Conservation (phyloP, 2,797 vertebrate species). For the Hemitrygon akajei region DNA sequence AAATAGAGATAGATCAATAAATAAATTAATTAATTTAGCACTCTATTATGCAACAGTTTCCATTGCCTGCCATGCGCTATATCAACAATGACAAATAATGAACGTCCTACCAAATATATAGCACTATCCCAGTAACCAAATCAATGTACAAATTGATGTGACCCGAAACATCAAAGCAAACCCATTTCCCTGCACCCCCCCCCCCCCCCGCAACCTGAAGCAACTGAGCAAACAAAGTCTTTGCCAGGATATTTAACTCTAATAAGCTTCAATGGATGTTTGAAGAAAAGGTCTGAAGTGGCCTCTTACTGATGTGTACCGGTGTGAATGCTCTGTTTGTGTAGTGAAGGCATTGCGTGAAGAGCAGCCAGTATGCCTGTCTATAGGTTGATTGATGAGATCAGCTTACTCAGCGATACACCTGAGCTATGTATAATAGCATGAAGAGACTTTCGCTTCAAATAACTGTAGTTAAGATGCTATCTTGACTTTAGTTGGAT, state of each 20-base stretch:
- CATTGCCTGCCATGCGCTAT: background rate
- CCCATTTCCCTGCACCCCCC: background rate
- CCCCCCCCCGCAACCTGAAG: constrained; percentile 11
- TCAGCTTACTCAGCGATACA: constrained; percentile 49
- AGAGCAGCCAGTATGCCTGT: background rate
- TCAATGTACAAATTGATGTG: background rate
- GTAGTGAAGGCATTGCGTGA: constrained; percentile 34
- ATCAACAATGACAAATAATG: background rate
- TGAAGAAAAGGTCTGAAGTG: constrained; percentile 42
- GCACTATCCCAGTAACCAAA: background rate
- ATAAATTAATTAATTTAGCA: background rate
- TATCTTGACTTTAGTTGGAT: constrained; percentile 46
- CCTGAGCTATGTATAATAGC: constrained; percentile 47
- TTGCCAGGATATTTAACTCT: background rate
- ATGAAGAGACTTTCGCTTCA: constrained; percentile 41
- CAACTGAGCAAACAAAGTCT: constrained; percentile 35
- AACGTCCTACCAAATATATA: background rate
- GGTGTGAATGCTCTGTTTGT: constrained; percentile 42
- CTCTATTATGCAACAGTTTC: background rate
- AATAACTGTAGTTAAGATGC: constrained; percentile 44
- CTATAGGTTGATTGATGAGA: constrained; percentile 47
- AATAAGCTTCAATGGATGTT: constrained; percentile 41
- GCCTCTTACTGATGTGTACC: constrained; percentile 43
- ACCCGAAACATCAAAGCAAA: background rate
- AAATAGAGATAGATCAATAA: too few relatives aligned